These are phyloP conservation scores for Meiosimyza platycephala DNA, from an alignment of 2,888 invertebrate species.

Conservation along the genomic window DNA sequence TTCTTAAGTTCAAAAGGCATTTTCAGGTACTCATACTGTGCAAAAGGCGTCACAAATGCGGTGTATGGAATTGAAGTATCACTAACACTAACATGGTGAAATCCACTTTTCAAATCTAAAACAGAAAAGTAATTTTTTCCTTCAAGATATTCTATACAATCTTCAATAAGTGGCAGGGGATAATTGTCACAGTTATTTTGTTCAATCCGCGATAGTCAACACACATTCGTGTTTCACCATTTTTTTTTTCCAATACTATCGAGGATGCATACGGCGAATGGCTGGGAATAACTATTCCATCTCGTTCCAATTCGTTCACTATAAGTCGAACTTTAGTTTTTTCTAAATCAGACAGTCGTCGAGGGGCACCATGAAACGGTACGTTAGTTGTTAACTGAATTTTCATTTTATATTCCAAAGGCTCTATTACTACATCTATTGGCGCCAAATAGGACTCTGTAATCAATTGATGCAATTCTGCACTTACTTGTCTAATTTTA, in stretches of 20 bases:
- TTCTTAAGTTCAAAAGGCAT: too few species aligned
- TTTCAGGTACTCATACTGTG: too few species aligned
- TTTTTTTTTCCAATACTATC: conserved; percentile 14
- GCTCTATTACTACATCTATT: conserved; percentile 10
- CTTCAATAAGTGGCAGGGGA: conserved; percentile 7
- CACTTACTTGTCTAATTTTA: not conserved
- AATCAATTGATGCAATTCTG: conserved; percentile 3
- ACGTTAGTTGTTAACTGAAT: conserved; percentile 33
- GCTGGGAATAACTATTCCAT: not conserved
- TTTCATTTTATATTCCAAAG: conserved; percentile 28
- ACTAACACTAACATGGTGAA: not conserved
- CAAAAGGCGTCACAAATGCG: too few species aligned
- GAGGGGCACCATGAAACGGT: conserved; percentile 23
- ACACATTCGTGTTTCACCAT: conserved; percentile 15
- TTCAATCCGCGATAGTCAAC: conserved; percentile 6
- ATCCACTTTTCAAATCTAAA: not conserved
- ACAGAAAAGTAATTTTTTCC: not conserved
- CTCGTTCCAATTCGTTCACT: not conserved
- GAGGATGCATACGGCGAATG: conserved; percentile 1
- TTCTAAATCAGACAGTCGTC: conserved; percentile 5
- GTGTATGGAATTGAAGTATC: too few species aligned
- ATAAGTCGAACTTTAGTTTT: not conserved
- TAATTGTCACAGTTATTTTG: not conserved
- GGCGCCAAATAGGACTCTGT: too few species aligned
- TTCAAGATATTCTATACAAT: conserved; percentile 9